A percentile compares a stretch with the other conserved stretches of the same genome.
Conservation (phyloP, 1,140 invertebrate genomes). For the Meteorus sp. region DNA sequence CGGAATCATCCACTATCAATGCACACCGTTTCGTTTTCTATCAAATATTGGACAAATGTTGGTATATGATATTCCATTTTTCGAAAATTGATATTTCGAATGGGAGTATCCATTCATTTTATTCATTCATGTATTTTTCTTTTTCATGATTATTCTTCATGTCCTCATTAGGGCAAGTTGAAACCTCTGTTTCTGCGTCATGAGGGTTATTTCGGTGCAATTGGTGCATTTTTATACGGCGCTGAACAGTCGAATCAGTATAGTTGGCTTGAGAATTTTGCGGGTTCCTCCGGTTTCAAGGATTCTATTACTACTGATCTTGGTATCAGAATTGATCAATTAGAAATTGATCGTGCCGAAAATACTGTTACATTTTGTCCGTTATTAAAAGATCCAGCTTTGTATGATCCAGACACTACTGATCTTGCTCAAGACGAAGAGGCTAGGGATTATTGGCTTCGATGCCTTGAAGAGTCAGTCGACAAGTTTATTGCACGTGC, state of each 20-base stretch:
- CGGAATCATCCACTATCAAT: slow-evolving; percentile 76
- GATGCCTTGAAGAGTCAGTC: slow-evolving; percentile 83
- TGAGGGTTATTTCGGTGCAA: slow-evolving; percentile 78
- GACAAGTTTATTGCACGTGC: slow-evolving; percentile 76
- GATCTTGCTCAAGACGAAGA: slow-evolving; percentile 83
- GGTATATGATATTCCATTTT: too few relatives aligned
- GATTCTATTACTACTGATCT: slow-evolving; percentile 57
- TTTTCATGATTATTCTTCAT: slow-evolving; percentile 1
- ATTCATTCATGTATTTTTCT: too few relatives aligned
- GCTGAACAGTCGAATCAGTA: slow-evolving; percentile 68
- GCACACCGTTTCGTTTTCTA: slow-evolving; percentile 74
- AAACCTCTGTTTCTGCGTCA: slow-evolving; percentile 75
- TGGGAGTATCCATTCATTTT: too few relatives aligned
- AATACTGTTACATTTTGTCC: slow-evolving; percentile 67
- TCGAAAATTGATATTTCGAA: too few relatives aligned
- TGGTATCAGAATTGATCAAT: slow-evolving; percentile 63
- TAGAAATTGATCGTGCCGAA: slow-evolving; percentile 72
- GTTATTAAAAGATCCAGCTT: slow-evolving; percentile 62
- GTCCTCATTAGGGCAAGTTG: slow-evolving; percentile 62
- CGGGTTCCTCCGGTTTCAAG: slow-evolving; percentile 71
- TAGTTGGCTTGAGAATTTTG: slow-evolving; percentile 78
- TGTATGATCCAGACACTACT: slow-evolving; percentile 86
- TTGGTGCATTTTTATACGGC: slow-evolving; percentile 76
- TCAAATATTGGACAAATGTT: slow-evolving; percentile 76
- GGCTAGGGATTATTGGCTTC: slow-evolving; percentile 90